phyloP scores from a whole-genome alignment of 1,140 invertebrate species.

The Drosophila triauraria region DNA sequence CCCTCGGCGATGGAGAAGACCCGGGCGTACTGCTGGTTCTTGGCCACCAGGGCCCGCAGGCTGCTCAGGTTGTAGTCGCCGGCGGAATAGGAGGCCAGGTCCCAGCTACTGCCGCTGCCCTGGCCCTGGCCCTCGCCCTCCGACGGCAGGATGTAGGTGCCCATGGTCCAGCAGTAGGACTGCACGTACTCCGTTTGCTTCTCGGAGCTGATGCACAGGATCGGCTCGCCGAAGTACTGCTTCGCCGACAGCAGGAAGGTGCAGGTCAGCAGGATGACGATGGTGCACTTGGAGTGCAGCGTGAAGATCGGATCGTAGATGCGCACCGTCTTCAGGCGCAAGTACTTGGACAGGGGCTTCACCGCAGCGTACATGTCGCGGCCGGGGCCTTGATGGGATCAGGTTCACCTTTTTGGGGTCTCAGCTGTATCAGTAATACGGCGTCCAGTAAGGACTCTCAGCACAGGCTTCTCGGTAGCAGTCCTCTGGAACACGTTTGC shows the following conservation, averaged over 20 bases:
- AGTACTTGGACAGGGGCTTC: conserved; percentile 72
- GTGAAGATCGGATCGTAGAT: conserved; percentile 89
- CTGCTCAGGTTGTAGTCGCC: conserved; percentile 48
- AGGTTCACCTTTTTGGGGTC: background rate
- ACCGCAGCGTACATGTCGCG: conserved; percentile 62
- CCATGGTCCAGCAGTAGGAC: conserved; percentile 92
- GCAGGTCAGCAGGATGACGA: conserved; percentile 88
- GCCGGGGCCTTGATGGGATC: background rate
- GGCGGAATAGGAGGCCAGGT: background rate
- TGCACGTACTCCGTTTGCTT: conserved; percentile 87
- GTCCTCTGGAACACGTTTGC: background rate
- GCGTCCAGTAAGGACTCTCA: background rate
- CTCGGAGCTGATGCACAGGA: conserved; percentile 87
- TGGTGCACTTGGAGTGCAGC: conserved; percentile 89
- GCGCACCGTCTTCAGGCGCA: conserved; percentile 87
- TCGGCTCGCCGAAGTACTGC: conserved; percentile 90
- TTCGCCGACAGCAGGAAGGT: conserved; percentile 89
- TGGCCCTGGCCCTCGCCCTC: conserved; percentile 14
- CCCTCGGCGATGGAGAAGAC: conserved; percentile 68
- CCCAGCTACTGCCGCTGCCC: conserved; percentile 9
- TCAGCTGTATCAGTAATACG: background rate
- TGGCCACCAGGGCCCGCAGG: conserved; percentile 50
- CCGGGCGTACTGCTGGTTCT: conserved; percentile 61
- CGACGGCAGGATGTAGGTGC: conserved; percentile 88
- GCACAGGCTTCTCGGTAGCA: background rate